These are phyloP conservation scores for Cryptotermes secundus DNA, from an alignment of 1,140 invertebrate species.

Conservation along the genomic window DNA sequence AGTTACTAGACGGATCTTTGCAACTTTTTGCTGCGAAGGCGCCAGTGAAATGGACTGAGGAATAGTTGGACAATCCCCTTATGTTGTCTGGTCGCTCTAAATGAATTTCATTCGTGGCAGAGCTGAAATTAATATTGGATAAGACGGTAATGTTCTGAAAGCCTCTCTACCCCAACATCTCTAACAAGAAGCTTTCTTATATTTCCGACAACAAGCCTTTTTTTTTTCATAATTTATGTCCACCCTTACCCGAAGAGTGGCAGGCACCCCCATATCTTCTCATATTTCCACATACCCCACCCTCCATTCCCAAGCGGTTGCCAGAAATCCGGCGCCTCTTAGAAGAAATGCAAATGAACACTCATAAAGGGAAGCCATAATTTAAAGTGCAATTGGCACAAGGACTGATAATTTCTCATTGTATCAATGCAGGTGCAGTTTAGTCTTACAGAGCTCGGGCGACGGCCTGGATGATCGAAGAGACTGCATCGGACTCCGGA, in stretches of 20 bases:
- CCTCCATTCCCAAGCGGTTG: not conserved
- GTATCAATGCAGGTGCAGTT: too few species aligned
- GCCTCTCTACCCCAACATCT: not conserved
- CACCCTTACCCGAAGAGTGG: not conserved
- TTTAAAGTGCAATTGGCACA: not conserved
- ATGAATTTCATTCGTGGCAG: not conserved
- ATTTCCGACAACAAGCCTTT: not conserved
- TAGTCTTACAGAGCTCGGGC: too few species aligned
- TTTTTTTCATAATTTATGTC: not conserved
- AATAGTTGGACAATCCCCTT: too few species aligned
- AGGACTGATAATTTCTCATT: too few species aligned
- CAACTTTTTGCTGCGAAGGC: too few species aligned
- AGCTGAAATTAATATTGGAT: not conserved
- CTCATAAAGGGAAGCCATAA: not conserved
- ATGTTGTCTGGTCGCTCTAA: too few species aligned
- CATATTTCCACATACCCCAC: not conserved
- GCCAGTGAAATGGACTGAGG: too few species aligned
- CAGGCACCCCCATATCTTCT: not conserved
- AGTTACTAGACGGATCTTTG: too few species aligned
- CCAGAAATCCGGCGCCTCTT: not conserved
- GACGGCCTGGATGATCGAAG: too few species aligned
- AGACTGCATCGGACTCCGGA: too few species aligned
- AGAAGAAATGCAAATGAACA: slow-evolving; percentile 13
- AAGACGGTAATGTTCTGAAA: not conserved
- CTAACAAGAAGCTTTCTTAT: not conserved